phyloP scores from a whole-genome alignment of 2,888 invertebrate genomes.

The Doris montereyensis region DNA sequence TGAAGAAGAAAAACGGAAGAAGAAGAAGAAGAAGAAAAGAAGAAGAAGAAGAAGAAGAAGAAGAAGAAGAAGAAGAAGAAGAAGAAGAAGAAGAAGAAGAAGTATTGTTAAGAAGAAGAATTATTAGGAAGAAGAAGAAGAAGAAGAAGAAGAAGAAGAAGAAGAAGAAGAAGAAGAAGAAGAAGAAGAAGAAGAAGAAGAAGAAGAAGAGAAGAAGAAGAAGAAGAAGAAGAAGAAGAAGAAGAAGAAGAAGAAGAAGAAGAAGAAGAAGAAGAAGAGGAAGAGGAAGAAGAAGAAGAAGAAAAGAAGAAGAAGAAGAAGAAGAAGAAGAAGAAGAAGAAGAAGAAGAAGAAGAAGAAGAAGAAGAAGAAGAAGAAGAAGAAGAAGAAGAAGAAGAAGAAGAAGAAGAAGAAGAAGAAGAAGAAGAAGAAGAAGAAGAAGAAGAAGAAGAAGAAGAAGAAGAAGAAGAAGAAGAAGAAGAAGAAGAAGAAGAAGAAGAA shows the following conservation, averaged over 20 bases:
- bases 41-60: neutral
- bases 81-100: neutral
- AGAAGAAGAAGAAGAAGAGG: neutral
- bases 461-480: neutral
- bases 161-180: neutral
- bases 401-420: neutral
- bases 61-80: neutral
- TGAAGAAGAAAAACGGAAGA: neutral
- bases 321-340: neutral
- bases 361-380: no score
- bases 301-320: neutral
- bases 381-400: neutral
- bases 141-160: neutral
- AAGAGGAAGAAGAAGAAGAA: neutral
- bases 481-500: slow-evolving; percentile 7
- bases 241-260: no score
- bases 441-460: neutral
- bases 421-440: neutral
- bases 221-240: neutral
- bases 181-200: neutral
- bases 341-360: no score
- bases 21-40: neutral
- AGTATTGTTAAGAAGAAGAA: neutral
- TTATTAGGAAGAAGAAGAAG: neutral
- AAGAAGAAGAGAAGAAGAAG: neutral